Evolutionary conservation across 2,797 vertebrate genomes (phyloP).

Genomic region (Phoebastria nigripes): DNA sequence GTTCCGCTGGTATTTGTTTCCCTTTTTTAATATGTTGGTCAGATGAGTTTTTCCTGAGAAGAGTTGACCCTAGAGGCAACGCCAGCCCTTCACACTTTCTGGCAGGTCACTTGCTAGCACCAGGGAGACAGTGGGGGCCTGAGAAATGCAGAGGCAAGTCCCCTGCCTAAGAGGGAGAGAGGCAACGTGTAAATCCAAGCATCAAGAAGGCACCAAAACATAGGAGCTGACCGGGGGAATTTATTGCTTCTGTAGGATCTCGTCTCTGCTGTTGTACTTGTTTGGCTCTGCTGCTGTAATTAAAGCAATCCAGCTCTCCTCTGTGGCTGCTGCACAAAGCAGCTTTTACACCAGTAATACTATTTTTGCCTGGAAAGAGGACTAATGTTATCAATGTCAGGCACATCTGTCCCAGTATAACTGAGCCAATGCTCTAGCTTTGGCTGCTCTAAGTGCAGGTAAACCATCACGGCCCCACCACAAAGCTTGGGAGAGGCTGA

Average conservation of each 20-base stretch:
- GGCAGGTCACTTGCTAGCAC: background rate
- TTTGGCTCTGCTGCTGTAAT: background rate
- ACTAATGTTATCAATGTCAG: background rate
- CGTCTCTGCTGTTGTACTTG: background rate
- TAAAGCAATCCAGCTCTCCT: background rate
- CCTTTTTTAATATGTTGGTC: background rate
- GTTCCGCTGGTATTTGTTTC: background rate
- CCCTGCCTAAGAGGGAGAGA: background rate
- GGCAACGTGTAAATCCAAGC: background rate
- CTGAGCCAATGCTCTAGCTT: background rate
- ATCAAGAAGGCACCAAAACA: background rate
- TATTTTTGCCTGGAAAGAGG: background rate
- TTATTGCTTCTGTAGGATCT: background rate
- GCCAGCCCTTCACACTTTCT: background rate
- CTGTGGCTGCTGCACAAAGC: background rate
- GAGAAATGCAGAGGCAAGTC: background rate
- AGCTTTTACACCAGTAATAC: background rate
- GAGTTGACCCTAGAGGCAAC: background rate
- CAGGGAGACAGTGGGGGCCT: background rate
- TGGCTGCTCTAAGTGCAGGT: background rate
- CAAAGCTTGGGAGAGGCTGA: background rate
- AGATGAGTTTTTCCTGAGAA: background rate
- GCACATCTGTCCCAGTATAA: background rate
- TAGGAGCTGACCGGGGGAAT: background rate
- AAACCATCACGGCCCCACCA: background rate